Percentiles rank a stretch among this genome's conserved stretches.
These are phyloP conservation scores for Campopleginae sp. DNA, from an alignment of 2,888 invertebrate species.

Conservation along the genomic window DNA sequence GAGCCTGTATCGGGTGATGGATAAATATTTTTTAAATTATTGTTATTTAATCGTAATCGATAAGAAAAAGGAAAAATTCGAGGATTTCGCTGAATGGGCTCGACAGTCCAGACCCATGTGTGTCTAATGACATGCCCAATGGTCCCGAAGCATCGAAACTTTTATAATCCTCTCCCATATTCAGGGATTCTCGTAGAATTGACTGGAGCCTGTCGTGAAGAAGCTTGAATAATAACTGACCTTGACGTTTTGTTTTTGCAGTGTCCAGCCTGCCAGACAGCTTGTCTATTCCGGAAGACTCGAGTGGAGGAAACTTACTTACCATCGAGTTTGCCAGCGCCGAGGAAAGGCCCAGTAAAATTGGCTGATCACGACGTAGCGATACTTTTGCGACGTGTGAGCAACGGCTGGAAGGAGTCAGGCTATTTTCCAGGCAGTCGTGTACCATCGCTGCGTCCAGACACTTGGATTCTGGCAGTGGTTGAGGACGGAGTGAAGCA, in stretches of 20 bases:
- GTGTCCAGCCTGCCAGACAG: constrained; percentile 80
- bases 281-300: constrained; percentile 77
- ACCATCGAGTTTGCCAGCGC: constrained; percentile 81
- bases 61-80: no score
- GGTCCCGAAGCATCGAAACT: no score
- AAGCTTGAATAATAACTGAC: background rate
- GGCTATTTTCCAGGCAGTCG: constrained; percentile 78
- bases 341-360: constrained; percentile 76
- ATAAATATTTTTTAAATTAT: no score
- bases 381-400: constrained; percentile 76
- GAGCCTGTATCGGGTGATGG: no score
- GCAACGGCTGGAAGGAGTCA: constrained; percentile 77
- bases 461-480: constrained; percentile 80
- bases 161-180: no score
- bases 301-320: constrained; percentile 79
- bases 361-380: constrained; percentile 80
- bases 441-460: constrained; percentile 74
- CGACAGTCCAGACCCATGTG: no score
- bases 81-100: no score
- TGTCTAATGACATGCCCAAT: no score
- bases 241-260: constrained; percentile 69
- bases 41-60: no score
- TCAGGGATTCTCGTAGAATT: no score
- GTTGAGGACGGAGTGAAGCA: constrained; percentile 78
- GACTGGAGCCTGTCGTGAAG: background rate